A percentile compares a stretch with the other conserved stretches of the same genome.
These are phyloP conservation scores for Chorisops tibialis DNA, from an alignment of 2,888 invertebrate genomes.

Conservation along the genomic window DNA sequence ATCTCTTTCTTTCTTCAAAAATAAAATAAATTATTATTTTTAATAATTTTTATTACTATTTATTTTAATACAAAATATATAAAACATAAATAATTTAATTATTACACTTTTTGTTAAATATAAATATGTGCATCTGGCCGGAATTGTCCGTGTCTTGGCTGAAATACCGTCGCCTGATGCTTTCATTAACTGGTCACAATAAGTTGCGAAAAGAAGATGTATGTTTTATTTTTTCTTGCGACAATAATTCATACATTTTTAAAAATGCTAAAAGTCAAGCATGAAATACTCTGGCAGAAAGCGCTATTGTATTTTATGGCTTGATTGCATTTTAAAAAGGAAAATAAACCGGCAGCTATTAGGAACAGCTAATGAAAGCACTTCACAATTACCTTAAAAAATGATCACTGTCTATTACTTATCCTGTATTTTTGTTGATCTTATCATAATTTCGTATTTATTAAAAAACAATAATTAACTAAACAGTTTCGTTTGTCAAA, in stretches of 20 bases:
- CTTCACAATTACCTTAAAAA: background rate
- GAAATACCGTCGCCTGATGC: slow-evolving; percentile 39
- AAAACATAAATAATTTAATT: slow-evolving; percentile 5
- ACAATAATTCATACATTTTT: too few species aligned
- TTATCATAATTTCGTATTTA: background rate
- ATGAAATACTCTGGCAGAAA: too few species aligned
- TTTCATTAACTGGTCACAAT: slow-evolving; percentile 34
- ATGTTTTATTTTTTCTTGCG: too few species aligned
- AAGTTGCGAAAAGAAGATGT: background rate
- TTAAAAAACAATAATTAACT: background rate
- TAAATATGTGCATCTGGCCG: slow-evolving; percentile 49
- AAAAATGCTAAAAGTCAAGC: too few species aligned
- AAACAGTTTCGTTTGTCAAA: too few species aligned
- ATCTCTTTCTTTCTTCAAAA: background rate
- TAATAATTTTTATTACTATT: background rate
- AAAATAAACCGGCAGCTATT: too few species aligned
- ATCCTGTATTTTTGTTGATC: too few species aligned
- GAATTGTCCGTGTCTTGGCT: slow-evolving; percentile 52
- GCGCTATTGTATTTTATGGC: too few species aligned
- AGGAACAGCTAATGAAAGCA: slow-evolving; percentile 32
- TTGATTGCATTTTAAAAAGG: too few species aligned
- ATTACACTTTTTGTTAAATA: slow-evolving; percentile 23
- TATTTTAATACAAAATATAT: background rate
- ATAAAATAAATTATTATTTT: background rate
- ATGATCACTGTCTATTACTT: background rate